These are phyloP conservation scores for Gortyna flavago DNA, from an alignment of 2,888 invertebrate species.

Conservation along the genomic window DNA sequence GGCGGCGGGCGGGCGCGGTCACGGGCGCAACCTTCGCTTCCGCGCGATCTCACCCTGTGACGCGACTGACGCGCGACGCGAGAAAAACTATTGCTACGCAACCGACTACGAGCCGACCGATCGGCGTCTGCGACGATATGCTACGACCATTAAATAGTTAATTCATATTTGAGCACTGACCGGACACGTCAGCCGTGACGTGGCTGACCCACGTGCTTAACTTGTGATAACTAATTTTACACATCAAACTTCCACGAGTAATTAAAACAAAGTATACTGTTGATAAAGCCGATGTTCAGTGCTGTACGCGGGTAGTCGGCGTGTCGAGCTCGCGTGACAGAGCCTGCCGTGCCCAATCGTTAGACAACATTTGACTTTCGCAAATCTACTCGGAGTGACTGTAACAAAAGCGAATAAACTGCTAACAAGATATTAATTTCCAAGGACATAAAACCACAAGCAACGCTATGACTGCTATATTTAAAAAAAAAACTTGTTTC, in stretches of 20 bases:
- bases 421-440: slow-evolving; percentile 78
- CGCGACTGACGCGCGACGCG: slow-evolving; percentile 69
- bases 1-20: slow-evolving; percentile 85
- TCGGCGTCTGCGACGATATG: slow-evolving; percentile 69
- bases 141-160: slow-evolving; percentile 59
- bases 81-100: slow-evolving; percentile 74
- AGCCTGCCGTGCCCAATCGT: slow-evolving; percentile 84
- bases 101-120: slow-evolving; percentile 70
- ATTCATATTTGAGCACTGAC: slow-evolving; percentile 59
- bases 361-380: slow-evolving; percentile 84
- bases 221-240: slow-evolving; percentile 57
- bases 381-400: slow-evolving; percentile 79
- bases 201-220: slow-evolving; percentile 58
- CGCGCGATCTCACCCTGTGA: slow-evolving; percentile 86
- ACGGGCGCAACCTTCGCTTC: slow-evolving; percentile 89
- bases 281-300: slow-evolving; percentile 63
- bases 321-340: slow-evolving; percentile 82
- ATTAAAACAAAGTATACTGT: slow-evolving; percentile 63
- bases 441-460: slow-evolving; percentile 67
- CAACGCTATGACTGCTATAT: slow-evolving; percentile 34
- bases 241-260: slow-evolving; percentile 60
- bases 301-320: slow-evolving; percentile 64
- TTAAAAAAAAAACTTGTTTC: slow-evolving; percentile 31
- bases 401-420: slow-evolving; percentile 78
- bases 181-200: slow-evolving; percentile 56